A percentile compares a stretch with the other conserved stretches of the same genome.
These are phyloP conservation scores for Trichonephila clavipes DNA, from an alignment of 1,140 invertebrate genomes.

Conservation along the genomic window DNA sequence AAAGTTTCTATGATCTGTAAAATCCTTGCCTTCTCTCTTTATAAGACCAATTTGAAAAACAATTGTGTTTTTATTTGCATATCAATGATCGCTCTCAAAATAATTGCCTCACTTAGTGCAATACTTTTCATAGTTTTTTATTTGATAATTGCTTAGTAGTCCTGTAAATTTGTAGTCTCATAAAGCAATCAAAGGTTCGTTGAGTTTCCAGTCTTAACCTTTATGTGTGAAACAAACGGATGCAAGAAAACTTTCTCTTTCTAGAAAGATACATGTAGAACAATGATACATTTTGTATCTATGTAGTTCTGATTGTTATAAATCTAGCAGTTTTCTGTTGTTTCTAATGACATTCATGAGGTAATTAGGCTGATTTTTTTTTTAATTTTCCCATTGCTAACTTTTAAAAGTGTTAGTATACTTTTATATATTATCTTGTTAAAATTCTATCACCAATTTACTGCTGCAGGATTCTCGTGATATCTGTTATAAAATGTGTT, in stretches of 20 bases:
- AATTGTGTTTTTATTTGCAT: constrained; percentile 67
- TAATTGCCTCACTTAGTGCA: constrained; percentile 53
- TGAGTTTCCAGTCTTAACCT: constrained; percentile 48
- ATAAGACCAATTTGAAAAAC: constrained; percentile 67
- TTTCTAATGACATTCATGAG: constrained; percentile 55
- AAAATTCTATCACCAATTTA: constrained; percentile 54
- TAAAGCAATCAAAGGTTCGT: constrained; percentile 60
- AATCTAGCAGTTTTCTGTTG: constrained; percentile 60
- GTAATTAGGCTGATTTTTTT: constrained; percentile 64
- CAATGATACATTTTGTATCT: constrained; percentile 64
- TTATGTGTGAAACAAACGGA: constrained; percentile 50
- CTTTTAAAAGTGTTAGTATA: constrained; percentile 68
- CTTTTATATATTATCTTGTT: constrained; percentile 70
- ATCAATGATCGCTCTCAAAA: constrained; percentile 62
- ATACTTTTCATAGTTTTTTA: constrained; percentile 58
- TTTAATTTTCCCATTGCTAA: constrained; percentile 46
- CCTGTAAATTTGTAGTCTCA: constrained; percentile 45
- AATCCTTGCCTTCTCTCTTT: constrained; percentile 73
- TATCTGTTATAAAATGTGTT: constrained; percentile 59
- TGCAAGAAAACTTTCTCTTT: constrained; percentile 55
- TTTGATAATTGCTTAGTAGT: constrained; percentile 63
- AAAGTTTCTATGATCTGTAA: constrained; percentile 68
- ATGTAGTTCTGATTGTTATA: constrained; percentile 65
- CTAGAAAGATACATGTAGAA: constrained; percentile 66
- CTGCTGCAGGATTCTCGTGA: constrained; percentile 53